Evolutionary conservation across 2,888 invertebrate genomes (phyloP), one percentile per base, ranked within the genome.

Genomic region (Trypoxylon attenuatum): DNA sequence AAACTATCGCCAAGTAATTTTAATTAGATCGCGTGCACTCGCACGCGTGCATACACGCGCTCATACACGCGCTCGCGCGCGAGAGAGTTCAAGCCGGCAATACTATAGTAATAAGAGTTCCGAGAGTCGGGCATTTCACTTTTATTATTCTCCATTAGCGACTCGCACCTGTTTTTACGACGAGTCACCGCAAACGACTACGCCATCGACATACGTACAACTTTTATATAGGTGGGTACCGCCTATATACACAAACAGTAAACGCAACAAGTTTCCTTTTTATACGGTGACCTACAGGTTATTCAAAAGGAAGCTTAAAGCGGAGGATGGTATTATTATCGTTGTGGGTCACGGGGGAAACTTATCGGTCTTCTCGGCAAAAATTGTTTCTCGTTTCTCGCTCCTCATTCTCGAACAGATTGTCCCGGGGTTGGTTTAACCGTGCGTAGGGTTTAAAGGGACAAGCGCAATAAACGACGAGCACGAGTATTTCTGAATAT

Each of bases 271-370:
- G 76, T 76, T 76, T 76, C 76, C 76, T 76, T 76, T 76, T 76
- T 76, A 76, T 76, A 71, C 76, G 76, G 73, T 76, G 76, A 76
- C 77, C 76, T 76, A 73, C 69, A 73, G 77, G 76, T 73, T 76
- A 76, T 76, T 76, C 76, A 76, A 76, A 75, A 73, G 76, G 73
- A 76, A 77, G 76, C 77, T 77, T 76, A 77, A 73, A 73, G 71
- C 73, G 63, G 73, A 77, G 75, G 76, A 75, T 76, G 74, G 78
- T 77, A 80, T 82, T 82, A 80, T 84, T 83, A 84, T 82, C 82
- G 82, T 81, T 80, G 78, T 80, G 82, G 82, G 80, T 82, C 82
- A 80, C 78, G 65, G 59, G 76, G 76, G 68, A 68, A 73, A 76
- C 70, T 75, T 76, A 75, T 75, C 65, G 73, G 67, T 63, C 68